Evolutionary conservation across 1,140 invertebrate species (phyloP), one percentile per base, ranked within the genome.

Genomic region (Drosophila ercepeae): DNA sequence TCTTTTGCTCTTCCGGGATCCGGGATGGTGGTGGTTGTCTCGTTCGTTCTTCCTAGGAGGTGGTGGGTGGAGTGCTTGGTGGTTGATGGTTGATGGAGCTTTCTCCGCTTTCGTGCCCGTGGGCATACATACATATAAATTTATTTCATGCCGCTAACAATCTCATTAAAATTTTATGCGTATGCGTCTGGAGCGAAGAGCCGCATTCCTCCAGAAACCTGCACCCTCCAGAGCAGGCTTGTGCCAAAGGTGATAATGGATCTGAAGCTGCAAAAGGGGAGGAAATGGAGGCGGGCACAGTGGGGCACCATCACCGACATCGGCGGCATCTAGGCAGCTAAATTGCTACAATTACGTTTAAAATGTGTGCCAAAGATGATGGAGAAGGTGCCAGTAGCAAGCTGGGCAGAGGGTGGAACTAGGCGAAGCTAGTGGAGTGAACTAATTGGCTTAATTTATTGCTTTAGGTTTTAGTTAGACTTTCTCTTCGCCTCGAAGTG

Each of bases 101-200:
- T 6, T n/a, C 29, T 13, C 23, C 41, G n/a, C 6, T 9, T 19
- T 25, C 19, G 14, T 21, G 25, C 39, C 14, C 25, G 11, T 25
- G 1, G 9, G 39, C 21, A 51, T n/a, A 60, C 21, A 25, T 57
- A 14, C 58, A 73, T 86, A 82, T 72, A n/a, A n/a, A n/a, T n/a
- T n/a, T n/a, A 88, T 75, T 88, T 88, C 78, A 82, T 78, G 78
- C 74, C 82, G 82, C 75, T 88, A 88, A 88, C 82, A 88, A 88
- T 88, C 82, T 88, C 82, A 88, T 88, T 88, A 88, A 88, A 88
- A 88, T 88, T 88, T 82, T 88, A 88, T 88, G 82, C 82, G 82
- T 88, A 58, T 78, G 60, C 48, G 74, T 88, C 82, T 78, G 61
- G 48, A 58, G 58, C 32, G 59, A 34, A 34, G 60, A 45, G 39